phyloP scores from a whole-genome alignment of 2,797 vertebrate genomes.

The Taenioides sp. region DNA sequence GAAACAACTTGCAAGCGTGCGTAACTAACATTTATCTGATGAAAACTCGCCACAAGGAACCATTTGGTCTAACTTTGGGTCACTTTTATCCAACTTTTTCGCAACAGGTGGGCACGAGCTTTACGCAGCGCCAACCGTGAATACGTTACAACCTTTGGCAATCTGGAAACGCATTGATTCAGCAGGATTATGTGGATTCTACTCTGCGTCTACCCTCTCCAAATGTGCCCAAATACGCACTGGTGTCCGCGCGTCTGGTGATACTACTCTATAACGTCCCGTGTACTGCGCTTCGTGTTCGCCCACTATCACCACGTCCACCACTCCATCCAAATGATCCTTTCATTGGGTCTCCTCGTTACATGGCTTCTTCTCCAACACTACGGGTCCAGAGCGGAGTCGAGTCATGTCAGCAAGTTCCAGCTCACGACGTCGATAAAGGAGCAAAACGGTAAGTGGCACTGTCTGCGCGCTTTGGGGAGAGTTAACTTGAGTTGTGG shows the following conservation, averaged over 20 bases:
- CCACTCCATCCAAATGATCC: constrained; percentile 92
- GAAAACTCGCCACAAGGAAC: constrained; percentile 28
- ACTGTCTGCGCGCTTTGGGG: constrained; percentile 1
- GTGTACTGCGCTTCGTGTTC: constrained; percentile 74
- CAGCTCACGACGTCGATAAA: constrained; percentile 85
- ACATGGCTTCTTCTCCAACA: constrained; percentile 90
- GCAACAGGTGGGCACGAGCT: constrained; percentile 75
- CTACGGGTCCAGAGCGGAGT: constrained; percentile 85
- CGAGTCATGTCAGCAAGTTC: constrained; percentile 88
- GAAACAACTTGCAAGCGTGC: constrained; percentile 44
- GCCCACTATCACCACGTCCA: constrained; percentile 71
- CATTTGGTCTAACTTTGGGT: constrained; percentile 39
- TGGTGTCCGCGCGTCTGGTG: constrained; percentile 83
- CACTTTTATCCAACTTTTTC: constrained; percentile 48
- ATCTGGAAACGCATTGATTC: constrained; percentile 67
- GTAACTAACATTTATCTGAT: constrained; percentile 44
- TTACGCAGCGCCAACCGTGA: constrained; percentile 52
- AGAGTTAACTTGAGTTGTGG: background rate
- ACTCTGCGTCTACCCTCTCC: constrained; percentile 80
- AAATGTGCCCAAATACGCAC: constrained; percentile 85
- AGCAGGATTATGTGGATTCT: constrained; percentile 93
- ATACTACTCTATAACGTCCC: constrained; percentile 66
- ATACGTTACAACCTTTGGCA: constrained; percentile 56
- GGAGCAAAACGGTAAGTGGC: constrained; percentile 90
- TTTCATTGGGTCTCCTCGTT: constrained; percentile 88